Percentiles rank a stretch among this genome's conserved stretches.
These are phyloP conservation scores for Dendrophyllia cribrosa DNA, from an alignment of 64 coral and sea anemone species.

Conservation along the genomic window DNA sequence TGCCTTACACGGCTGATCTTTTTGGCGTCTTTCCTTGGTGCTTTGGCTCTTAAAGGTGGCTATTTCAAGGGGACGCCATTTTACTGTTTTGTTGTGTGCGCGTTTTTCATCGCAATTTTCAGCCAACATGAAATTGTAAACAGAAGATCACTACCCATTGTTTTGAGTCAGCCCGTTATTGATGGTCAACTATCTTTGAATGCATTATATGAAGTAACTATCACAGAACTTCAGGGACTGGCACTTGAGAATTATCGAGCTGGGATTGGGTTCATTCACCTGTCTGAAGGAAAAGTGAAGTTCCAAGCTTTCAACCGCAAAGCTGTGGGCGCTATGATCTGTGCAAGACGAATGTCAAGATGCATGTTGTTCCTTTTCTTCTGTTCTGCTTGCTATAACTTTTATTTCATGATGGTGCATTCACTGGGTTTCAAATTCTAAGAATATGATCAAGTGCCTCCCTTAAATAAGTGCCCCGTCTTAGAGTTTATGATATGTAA, in stretches of 20 bases:
- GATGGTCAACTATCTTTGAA: conserved; percentile 45
- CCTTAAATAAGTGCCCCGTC: too few relatives aligned
- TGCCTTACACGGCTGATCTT: neutral
- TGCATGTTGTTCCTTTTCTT: conserved; percentile 77
- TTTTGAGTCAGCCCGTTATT: conserved; percentile 74
- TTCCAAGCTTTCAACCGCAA: conserved; percentile 78
- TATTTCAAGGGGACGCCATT: conserved; percentile 38
- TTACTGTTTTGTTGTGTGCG: conserved; percentile 43
- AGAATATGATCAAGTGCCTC: neutral
- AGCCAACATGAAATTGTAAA: conserved; percentile 79
- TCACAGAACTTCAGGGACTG: conserved; percentile 70
- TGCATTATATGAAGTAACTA: conserved; percentile 72
- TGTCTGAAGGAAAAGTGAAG: conserved; percentile 67
- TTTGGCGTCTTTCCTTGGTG: conserved; percentile 47
- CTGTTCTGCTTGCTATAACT: conserved; percentile 66
- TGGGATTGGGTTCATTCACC: conserved; percentile 63
- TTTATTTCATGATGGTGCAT: conserved; percentile 50
- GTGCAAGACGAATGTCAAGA: conserved; percentile 52
- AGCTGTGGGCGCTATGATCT: conserved; percentile 52
- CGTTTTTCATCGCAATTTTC: conserved; percentile 66
- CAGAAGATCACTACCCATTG: conserved; percentile 60
- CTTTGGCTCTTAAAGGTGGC: conserved; percentile 28
- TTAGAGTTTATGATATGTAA: too few relatives aligned
- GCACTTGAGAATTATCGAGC: conserved; percentile 72
- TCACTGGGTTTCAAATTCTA: conserved; percentile 30